Conservation (phyloP, 2,797 vertebrate genomes). For the Hydrolagus colliei region DNA sequence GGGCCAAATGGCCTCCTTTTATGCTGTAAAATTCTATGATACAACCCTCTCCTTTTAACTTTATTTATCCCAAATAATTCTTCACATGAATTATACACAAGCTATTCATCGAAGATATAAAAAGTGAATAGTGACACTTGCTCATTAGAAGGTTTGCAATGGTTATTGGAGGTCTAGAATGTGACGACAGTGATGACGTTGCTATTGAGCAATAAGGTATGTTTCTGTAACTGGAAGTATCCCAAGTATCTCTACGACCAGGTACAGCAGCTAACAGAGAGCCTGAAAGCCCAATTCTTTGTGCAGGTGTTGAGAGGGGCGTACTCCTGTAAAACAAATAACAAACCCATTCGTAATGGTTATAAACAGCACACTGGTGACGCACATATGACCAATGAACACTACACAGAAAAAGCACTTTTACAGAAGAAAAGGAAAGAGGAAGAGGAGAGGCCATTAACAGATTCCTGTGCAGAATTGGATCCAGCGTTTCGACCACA, state of each 20-base stretch:
- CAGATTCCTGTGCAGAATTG: too few relatives aligned
- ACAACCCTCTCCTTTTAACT: not conserved
- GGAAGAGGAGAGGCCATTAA: too few relatives aligned
- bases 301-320: constrained; percentile 37
- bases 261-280: constrained; percentile 33
- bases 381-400: too few relatives aligned
- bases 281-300: constrained; percentile 33
- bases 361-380: not conserved
- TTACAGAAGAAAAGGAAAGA: not conserved
- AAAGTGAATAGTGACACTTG: constrained; percentile 1
- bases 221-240: constrained; percentile 49
- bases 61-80: not conserved
- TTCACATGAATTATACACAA: not conserved
- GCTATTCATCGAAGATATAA: not conserved
- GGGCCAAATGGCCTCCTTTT: too few relatives aligned
- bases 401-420: not conserved
- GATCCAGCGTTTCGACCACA: too few relatives aligned
- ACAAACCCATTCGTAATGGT: not conserved
- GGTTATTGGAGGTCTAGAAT: constrained; percentile 47
- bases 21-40: too few relatives aligned
- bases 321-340: constrained; percentile 41
- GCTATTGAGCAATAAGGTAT: constrained; percentile 47
- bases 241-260: constrained; percentile 42
- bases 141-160: constrained; percentile 52
- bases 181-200: constrained; percentile 48